Evolutionary conservation across 1,140 invertebrate species (phyloP).

Genomic region (Apis cerana): DNA sequence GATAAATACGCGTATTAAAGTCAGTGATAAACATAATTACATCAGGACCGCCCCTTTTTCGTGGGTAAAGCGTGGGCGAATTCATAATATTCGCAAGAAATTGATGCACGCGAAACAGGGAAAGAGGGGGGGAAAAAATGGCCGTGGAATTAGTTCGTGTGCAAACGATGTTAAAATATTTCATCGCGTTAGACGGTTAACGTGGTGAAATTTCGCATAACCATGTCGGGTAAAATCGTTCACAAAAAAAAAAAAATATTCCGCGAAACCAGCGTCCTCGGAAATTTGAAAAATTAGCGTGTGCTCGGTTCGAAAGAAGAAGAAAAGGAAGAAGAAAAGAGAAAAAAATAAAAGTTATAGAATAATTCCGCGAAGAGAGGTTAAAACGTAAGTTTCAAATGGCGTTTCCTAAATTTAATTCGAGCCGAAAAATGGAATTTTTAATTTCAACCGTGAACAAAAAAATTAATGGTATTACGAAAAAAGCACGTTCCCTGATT

Average conservation of each 20-base stretch:
- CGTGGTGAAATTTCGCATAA: background rate
- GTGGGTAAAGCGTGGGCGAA: background rate
- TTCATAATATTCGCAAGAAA: conserved; percentile 6
- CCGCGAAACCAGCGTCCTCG: background rate
- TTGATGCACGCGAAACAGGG: conserved; percentile 24
- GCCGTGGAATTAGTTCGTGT: conserved; percentile 13
- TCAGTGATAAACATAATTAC: conserved; percentile 37
- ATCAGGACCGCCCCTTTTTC: background rate
- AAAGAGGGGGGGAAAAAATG: background rate
- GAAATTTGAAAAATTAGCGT: conserved; percentile 5
- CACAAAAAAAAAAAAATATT: conserved; percentile 19
- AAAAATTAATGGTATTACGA: too few relatives aligned
- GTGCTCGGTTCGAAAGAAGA: background rate
- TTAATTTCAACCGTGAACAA: background rate
- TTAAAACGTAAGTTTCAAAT: too few relatives aligned
- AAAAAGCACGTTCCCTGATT: too few relatives aligned
- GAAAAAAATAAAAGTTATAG: too few relatives aligned
- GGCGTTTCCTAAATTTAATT: background rate
- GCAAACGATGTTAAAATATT: conserved; percentile 27
- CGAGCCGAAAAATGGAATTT: background rate
- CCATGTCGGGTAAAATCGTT: background rate
- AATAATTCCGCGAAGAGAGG: too few relatives aligned
- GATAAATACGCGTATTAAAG: conserved; percentile 40
- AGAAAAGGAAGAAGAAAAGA: too few relatives aligned
- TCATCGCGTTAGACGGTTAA: conserved; percentile 1